These are phyloP conservation scores for Chouioia cunea DNA, from an alignment of 2,888 invertebrate species.

Conservation along the genomic window DNA sequence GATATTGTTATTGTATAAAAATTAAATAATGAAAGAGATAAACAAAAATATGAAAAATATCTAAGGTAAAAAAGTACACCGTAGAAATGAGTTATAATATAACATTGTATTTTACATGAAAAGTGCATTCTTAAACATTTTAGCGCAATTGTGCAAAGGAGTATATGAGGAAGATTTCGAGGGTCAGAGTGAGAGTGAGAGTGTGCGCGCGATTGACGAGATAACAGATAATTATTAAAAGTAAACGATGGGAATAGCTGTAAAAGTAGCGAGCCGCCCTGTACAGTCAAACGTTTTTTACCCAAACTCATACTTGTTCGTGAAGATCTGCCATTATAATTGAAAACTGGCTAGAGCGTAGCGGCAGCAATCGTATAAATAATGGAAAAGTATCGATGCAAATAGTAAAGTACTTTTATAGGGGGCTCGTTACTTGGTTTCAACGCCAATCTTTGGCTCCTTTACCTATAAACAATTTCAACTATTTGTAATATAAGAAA, in stretches of 20 bases:
- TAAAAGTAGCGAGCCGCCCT: slow-evolving; percentile 22
- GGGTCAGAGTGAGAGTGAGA: slow-evolving; percentile 6
- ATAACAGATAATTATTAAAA: background rate
- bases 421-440: slow-evolving; percentile 52
- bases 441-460: slow-evolving; percentile 51
- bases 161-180: slow-evolving; percentile 13
- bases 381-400: slow-evolving; percentile 23
- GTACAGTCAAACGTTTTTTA: background rate
- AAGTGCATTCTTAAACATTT: slow-evolving; percentile 55
- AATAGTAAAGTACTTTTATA: slow-evolving; percentile 37
- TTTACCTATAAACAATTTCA: slow-evolving; percentile 62
- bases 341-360: slow-evolving; percentile 1
- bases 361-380: background rate
- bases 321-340: slow-evolving; percentile 18
- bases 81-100: slow-evolving; percentile 55
- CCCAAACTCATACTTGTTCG: slow-evolving; percentile 3
- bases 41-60: slow-evolving; percentile 50
- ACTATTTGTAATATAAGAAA: slow-evolving; percentile 37
- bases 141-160: slow-evolving; percentile 51
- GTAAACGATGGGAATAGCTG: slow-evolving; percentile 20
- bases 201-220: slow-evolving; percentile 4
- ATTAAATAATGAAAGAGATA: slow-evolving; percentile 53
- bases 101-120: slow-evolving; percentile 64
- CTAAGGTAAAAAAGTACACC: slow-evolving; percentile 56
- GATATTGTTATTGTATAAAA: slow-evolving; percentile 68